Base-by-base conservation (phyloP, 2,113 vertebrate species). In the Petroica traversi region DNA sequence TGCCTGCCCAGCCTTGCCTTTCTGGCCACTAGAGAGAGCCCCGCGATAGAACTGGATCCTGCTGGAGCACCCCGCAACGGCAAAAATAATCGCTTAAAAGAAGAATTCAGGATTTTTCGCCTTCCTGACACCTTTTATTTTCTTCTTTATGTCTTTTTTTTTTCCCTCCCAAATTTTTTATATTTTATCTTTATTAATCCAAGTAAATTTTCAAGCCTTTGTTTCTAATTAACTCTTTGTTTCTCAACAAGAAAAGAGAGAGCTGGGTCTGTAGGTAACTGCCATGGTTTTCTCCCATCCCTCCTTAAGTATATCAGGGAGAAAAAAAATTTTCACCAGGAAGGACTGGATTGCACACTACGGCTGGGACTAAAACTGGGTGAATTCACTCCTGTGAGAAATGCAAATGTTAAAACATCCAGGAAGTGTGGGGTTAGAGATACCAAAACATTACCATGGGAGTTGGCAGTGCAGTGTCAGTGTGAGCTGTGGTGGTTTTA, bases 1-100 rank as follows among this genome's bases (percentile, higher is more conserved):
- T 5, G 34, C n/a, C 68, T 5, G 28, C 0, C 6, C 13, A 7
- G 36, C 0, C 41, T 29, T 8, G 19, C 54, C 49, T 11, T 33
- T 28, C 43, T 12, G 61, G 36, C 94, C 95, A 6, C 88, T 89
- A 93, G 96, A 93, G 96, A 51, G 92, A 69, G 92, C 95, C 72
- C 41, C 59, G 83, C 55, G 54, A 93, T 78, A 69, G 84, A 83
- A 22, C 2, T 51, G 46, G 17, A 36, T 83, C 46, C 46, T 45
- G 54, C 85, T 5, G 25, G 12, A 45, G n/a, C 8, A 1, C 14
- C 28, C 54, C 24, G 6, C 22, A 45, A 5, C 23, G 7, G 13
- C 5, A 33, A 36, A 34, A 33, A 25, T 2, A 29, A 33, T 8
- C 36, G 41, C 7, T 24, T 68, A 4, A 7, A 71, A 66, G 13